Evolutionary conservation across 2,888 invertebrate species (phyloP), one percentile per base, ranked within the genome.

Genomic region (Acanthosepion lycidas): DNA sequence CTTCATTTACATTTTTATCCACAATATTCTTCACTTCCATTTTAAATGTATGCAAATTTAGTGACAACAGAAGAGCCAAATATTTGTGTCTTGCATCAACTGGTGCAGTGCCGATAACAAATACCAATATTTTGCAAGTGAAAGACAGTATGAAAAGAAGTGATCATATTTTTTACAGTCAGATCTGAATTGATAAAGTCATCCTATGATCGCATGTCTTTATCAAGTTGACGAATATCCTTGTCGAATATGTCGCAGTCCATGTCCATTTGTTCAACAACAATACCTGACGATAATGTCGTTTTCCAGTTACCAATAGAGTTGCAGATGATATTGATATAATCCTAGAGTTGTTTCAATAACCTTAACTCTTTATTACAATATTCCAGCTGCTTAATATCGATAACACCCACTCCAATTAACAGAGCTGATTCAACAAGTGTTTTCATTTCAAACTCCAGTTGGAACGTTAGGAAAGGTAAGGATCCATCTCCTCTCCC

Each of bases 191-290:
- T 98, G 0, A 98, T 98, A 97, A 99, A 99, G 0, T 99, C 98
- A 96, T 99, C 99, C 99, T 99, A 99, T 96, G 98, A 98, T 96
- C 99, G 98, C 99, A 99, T 99, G 98, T 99, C 99, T 97, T 99
- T 99, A 97, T 99, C 99, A 96, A 99, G 97, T 94, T 98, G 96
- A 23, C 97, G 96, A 95, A 97, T 97, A 95, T 97, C 97, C 97
- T 99, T 99, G 4, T 99, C 99, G 97, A 99, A 99, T 97, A 99
- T 99, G 97, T 99, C 99, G 97, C 99, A 99, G 97, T 99, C 99
- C 96, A 99, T 99, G 97, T 99, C 99, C 99, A 99, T 99, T 97
- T 99, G 99, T 97, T 99, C 99, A 91, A 99, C 99, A 97, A 99
- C 99, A 95, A 99, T 99, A 97, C 99, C 99, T 95, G 99, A 98